Evolutionary conservation across 2,888 invertebrate genomes (phyloP), one percentile per base, ranked within the genome.

Genomic region (Monochamus alternatus): DNA sequence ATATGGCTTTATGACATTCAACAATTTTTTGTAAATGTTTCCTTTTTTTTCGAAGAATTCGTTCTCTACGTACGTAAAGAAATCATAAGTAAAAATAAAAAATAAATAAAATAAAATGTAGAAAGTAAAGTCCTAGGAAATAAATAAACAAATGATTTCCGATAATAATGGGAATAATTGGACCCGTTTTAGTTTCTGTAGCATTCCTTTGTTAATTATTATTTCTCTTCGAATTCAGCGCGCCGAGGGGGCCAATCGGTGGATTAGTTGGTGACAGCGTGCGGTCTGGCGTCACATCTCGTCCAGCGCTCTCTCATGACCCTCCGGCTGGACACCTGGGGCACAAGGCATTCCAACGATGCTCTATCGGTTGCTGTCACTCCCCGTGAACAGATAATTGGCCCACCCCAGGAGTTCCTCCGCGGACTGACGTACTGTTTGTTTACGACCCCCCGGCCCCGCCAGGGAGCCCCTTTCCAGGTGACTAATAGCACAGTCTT

Each of bases 351-450:
- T 87, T 87, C 87, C 87, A 83, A 78, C 82, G 86, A 87, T 87
- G 86, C 83, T 85, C 83, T 71, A 78, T 75, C 76, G 87, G 88
- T 87, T 87, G 87, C 88, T 88, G 88, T 88, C 88, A 88, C 87
- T 89, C 88, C 89, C 89, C 88, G 86, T 87, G 88, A 88, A 86
- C 88, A 88, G 87, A 89, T 90, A 90, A 90, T 90, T 90, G 90
- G 90, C 89, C 89, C 89, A 89, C 90, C 90, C 89, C 89, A 84
- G 89, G 89, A 86, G 89, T 87, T 86, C 88, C 85, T 80, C 81
- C 81, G 75, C 80, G 78, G 78, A 80, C 81, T 83, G 82, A 83
- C 83, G 86, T 86, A 86, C 86, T 88, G 87, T 89, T 88, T 88
- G 87, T 87, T 88, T 88, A 85, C 78, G 82, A 81, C 81, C 81